phyloP scores from a whole-genome alignment of 2,113 vertebrate species.

The Rhabdornis inornatus region DNA sequence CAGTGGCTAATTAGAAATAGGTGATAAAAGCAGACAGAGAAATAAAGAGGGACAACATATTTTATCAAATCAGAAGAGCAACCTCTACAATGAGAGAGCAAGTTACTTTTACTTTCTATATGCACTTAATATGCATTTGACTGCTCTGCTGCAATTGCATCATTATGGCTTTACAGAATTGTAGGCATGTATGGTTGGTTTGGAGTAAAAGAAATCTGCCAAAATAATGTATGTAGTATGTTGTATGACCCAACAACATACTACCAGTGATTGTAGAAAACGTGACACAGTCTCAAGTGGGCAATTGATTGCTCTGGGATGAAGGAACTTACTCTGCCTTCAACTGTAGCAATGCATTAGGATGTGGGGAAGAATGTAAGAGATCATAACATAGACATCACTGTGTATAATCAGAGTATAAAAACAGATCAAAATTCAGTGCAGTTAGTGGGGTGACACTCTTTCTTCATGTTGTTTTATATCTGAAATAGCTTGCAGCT shows the following conservation, averaged over 20 bases:
- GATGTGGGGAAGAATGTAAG: background rate
- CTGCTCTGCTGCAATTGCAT: background rate
- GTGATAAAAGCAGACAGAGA: background rate
- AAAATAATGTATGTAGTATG: background rate
- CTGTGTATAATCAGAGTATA: background rate
- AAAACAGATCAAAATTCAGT: background rate
- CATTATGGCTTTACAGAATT: background rate
- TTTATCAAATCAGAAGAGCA: background rate
- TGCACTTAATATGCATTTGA: background rate
- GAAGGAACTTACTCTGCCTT: background rate
- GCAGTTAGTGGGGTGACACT: background rate
- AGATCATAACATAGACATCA: background rate
- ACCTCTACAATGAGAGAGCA: background rate
- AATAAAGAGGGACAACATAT: background rate
- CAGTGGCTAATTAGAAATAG: background rate
- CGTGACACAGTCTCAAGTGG: fast-evolving
- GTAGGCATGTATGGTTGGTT: background rate
- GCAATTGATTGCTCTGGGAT: background rate
- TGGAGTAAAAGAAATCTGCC: background rate
- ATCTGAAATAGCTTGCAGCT: background rate
- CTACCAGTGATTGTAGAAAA: background rate
- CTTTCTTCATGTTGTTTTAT: background rate
- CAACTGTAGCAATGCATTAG: background rate
- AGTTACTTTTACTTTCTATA: background rate
- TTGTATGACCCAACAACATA: background rate